A percentile compares a stretch with the other conserved stretches of the same genome.
phyloP scores from a whole-genome alignment of 2,113 vertebrate species.

The Scytalopus superciliaris region DNA sequence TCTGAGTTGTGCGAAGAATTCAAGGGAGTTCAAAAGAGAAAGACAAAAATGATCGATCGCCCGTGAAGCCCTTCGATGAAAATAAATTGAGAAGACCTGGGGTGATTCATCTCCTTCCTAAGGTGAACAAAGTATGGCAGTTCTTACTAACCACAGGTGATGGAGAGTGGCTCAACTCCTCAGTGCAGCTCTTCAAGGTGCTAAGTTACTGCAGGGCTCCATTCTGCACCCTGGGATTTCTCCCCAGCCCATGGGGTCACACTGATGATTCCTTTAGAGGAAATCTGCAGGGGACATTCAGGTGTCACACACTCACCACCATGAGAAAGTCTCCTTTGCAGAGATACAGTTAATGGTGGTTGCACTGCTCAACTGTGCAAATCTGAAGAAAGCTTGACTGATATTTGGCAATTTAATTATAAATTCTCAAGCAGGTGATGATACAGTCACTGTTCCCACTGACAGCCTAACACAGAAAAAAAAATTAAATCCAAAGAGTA shows the following conservation, averaged over 20 bases:
- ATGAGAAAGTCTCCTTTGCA: background rate
- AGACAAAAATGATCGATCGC: background rate
- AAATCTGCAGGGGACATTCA: background rate
- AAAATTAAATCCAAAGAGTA: background rate
- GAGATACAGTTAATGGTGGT: background rate
- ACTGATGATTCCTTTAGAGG: background rate
- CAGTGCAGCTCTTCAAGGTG: background rate
- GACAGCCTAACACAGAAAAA: background rate
- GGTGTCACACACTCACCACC: background rate
- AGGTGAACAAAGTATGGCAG: background rate
- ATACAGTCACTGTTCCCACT: background rate
- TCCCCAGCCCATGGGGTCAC: background rate
- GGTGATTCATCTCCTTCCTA: background rate
- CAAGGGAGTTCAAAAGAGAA: background rate
- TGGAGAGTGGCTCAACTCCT: background rate
- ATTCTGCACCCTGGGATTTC: rapidly evolving
- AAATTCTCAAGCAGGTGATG: background rate
- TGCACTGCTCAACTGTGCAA: background rate
- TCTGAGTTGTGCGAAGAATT: background rate
- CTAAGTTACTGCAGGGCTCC: background rate
- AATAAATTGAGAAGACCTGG: background rate
- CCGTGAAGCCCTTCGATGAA: background rate
- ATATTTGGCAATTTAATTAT: background rate
- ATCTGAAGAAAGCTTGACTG: background rate
- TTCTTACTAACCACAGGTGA: background rate